These are phyloP conservation scores for Antitype chi DNA, from an alignment of 2,888 invertebrate species.

Conservation along the genomic window DNA sequence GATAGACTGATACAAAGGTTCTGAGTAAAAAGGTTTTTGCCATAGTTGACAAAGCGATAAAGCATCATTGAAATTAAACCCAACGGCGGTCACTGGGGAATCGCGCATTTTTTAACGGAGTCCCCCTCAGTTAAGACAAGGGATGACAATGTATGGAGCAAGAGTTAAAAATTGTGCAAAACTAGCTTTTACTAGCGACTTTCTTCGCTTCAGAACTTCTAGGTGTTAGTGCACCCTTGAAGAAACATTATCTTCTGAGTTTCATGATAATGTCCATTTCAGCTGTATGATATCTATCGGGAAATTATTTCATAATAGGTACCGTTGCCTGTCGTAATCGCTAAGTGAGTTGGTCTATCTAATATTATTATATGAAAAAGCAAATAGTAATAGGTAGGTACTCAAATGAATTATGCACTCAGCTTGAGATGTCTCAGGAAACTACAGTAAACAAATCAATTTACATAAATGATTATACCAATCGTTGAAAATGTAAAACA, in stretches of 20 bases:
- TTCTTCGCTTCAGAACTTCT: not conserved
- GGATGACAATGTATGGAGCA: conserved; percentile 14
- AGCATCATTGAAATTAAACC: conserved; percentile 64
- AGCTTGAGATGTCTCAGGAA: not conserved
- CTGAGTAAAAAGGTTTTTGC: conserved; percentile 38
- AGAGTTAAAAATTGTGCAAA: not conserved
- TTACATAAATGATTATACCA: no score
- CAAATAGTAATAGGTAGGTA: not conserved
- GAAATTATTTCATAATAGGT: not conserved
- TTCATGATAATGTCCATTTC: not conserved
- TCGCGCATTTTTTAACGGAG: conserved; percentile 30
- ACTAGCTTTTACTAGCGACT: not conserved
- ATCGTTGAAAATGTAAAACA: not conserved
- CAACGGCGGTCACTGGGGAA: conserved; percentile 49
- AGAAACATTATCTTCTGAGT: not conserved
- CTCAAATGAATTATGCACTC: not conserved
- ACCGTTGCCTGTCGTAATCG: not conserved
- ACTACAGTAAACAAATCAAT: not conserved
- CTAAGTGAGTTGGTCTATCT: not conserved
- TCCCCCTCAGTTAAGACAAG: conserved; percentile 28
- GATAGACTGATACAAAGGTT: conserved; percentile 24
- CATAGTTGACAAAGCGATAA: conserved; percentile 48
- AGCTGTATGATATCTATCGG: not conserved
- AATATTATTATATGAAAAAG: not conserved
- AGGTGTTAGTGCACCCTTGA: not conserved